Percentiles rank a stretch among this genome's conserved stretches.
Conservation (phyloP, 2,888 invertebrate species). For the Hanleya hanleyi region DNA sequence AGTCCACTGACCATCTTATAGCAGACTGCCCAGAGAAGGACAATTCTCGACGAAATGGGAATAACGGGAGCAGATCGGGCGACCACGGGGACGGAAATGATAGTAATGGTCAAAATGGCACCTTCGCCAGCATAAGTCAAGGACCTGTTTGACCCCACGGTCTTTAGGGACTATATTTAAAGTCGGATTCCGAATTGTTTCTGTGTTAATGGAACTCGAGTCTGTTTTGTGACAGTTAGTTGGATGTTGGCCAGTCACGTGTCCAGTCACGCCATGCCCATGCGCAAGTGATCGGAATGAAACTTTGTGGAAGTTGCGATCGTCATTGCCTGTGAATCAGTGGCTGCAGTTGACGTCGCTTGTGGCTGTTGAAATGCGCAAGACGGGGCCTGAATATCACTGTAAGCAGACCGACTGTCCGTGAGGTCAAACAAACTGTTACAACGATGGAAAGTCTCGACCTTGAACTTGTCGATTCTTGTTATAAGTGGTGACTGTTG, state of each 20-base stretch:
- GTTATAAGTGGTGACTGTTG: not conserved
- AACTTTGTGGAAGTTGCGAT: too few relatives aligned
- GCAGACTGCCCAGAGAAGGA: slow-evolving; percentile 84
- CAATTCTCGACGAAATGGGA: not conserved
- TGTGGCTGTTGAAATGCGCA: too few relatives aligned
- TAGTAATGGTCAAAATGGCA: slow-evolving; percentile 1
- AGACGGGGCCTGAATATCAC: too few relatives aligned
- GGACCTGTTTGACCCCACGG: not conserved
- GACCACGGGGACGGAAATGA: slow-evolving; percentile 2
- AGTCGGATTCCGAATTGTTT: not conserved
- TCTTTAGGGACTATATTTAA: not conserved
- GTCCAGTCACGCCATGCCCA: too few relatives aligned
- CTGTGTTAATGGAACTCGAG: not conserved
- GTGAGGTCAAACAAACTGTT: too few relatives aligned
- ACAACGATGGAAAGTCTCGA: too few relatives aligned
- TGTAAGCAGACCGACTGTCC: too few relatives aligned
- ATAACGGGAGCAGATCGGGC: not conserved
- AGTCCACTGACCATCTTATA: slow-evolving; percentile 89
- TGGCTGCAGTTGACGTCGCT: too few relatives aligned
- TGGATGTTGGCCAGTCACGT: not conserved
- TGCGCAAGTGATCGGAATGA: too few relatives aligned
- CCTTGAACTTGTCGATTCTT: too few relatives aligned
- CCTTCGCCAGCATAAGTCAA: not conserved
- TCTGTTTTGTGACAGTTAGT: not conserved
- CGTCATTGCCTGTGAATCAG: too few relatives aligned